Base-by-base conservation (phyloP, 2,888 invertebrate species). In the Drosophila nr. perissopoda region DNA sequence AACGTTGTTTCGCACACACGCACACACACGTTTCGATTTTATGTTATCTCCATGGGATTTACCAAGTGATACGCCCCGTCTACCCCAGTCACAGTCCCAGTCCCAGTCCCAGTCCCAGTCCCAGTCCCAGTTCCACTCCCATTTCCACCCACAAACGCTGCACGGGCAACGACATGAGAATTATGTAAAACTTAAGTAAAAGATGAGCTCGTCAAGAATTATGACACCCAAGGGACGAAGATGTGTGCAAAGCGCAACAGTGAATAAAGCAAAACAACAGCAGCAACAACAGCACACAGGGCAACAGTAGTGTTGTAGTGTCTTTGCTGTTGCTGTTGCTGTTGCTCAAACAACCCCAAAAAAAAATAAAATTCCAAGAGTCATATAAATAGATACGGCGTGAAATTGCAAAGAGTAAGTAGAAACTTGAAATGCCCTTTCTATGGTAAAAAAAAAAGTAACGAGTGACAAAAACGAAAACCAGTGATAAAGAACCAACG, bases 121-220 rank as follows among this genome's bases (percentile, higher is more conserved):
- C 42, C n/a, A 45, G 5, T 11, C 6, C 7, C 42, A 45, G 21
- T 21, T 21, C 29, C 16, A 21, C 11, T 18, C 16, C 38, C 40
- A 40, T 36, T 21, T 63, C 67, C 72, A 61, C 49, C 61, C 61
- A 53, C 56, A 36, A 54, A 27, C 73, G 49, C 58, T 54, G 70
- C 49, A 63, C 83, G 68, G 73, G 58, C 91, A 87, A 89, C 91
- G 78, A 87, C 87, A 89, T 89, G 89, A 91, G 85, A 91, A 92
- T 92, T 92, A 93, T 93, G 92, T 91, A 92, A 92, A 93, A 92
- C 92, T 92, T 92, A 92, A 92, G 92, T 93, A 92, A 93, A 92
- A 93, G 93, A 93, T 92, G 92, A 92, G 92, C 92, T 92, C 91
- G 92, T 92, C 93, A 91, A 88, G 91, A 93, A 91, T 92, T 93